Conservation (phyloP, 2,797 vertebrate genomes). For the Melanotaenia nigrans region DNA sequence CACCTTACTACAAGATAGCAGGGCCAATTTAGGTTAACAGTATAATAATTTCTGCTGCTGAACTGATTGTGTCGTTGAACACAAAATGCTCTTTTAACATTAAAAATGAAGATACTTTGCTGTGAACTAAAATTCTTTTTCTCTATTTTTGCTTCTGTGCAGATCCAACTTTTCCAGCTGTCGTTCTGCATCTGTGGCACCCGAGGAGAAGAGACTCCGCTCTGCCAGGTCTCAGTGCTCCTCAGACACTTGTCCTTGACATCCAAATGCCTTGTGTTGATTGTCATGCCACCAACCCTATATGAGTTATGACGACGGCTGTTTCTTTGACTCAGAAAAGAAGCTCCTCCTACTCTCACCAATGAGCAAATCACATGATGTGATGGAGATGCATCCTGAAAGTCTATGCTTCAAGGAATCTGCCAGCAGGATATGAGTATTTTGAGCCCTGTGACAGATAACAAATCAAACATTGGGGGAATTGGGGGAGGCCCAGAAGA, state of each 20-base stretch:
- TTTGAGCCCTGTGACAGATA: conserved; percentile 85
- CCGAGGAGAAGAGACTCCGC: conserved; percentile 71
- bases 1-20: conserved; percentile 25
- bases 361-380: conserved; percentile 77
- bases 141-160: conserved; percentile 60
- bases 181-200: conserved; percentile 65
- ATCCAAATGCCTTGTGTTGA: conserved; percentile 70
- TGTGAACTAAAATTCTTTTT: conserved; percentile 46
- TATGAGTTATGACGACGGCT: conserved; percentile 77
- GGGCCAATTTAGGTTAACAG: conserved; percentile 39
- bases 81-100: conserved; percentile 30
- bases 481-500: conserved; percentile 84
- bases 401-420: conserved; percentile 72
- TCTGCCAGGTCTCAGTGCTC: conserved; percentile 54
- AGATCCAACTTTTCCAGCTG: conserved; percentile 74
- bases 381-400: conserved; percentile 71
- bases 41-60: conserved; percentile 38
- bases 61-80: conserved; percentile 33
- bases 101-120: conserved; percentile 27
- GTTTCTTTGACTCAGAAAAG: conserved; percentile 65
- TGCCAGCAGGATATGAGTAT: conserved; percentile 87
- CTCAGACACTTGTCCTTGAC: conserved; percentile 71
- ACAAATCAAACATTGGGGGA: conserved; percentile 86
- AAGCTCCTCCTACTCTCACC: conserved; percentile 60
- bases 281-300: conserved; percentile 53